Percentiles rank a stretch among this genome's conserved stretches.
Conservation (phyloP, 2,888 invertebrate genomes). For the Andrena praecox region DNA sequence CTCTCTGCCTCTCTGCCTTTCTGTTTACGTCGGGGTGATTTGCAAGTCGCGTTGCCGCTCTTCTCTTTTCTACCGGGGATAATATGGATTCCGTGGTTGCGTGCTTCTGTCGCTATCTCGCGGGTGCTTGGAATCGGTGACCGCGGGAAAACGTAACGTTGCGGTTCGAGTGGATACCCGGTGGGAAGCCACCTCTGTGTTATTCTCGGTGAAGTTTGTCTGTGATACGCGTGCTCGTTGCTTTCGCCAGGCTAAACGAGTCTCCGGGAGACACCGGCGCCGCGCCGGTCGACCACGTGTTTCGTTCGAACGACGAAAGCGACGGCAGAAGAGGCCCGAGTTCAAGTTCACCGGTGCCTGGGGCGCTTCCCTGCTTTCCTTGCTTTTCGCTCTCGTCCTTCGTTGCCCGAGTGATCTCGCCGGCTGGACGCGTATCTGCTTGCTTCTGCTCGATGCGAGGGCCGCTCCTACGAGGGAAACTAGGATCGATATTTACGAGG, state of each 20-base stretch:
- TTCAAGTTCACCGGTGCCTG: constrained; percentile 8
- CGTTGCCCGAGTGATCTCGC: neutral
- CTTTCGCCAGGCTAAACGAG: neutral
- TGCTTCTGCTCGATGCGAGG: constrained; percentile 41
- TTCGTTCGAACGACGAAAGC: constrained; percentile 13
- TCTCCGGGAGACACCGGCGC: neutral
- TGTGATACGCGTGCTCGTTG: constrained; percentile 22
- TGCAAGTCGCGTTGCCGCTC: constrained; percentile 8
- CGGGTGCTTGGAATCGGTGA: neutral
- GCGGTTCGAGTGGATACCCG: neutral
- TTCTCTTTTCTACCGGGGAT: constrained; percentile 11
- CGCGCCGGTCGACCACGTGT: constrained; percentile 32
- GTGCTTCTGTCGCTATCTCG: neutral
- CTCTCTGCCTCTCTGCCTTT: neutral
- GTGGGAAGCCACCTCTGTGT: neutral
- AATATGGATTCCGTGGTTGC: neutral
- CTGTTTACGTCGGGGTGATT: neutral
- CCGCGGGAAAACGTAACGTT: constrained; percentile 1
- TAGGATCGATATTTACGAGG: constrained; percentile 73
- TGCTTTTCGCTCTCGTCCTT: neutral
- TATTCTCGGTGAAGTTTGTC: constrained; percentile 5
- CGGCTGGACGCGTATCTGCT: neutral
- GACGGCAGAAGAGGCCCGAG: constrained; percentile 7
- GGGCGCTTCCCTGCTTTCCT: neutral
- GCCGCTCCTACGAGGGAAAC: constrained; percentile 54